Evolutionary conservation across 53 echinoderm and acorn worm species (phyloP).

Genomic region (Stichopus horrens): DNA sequence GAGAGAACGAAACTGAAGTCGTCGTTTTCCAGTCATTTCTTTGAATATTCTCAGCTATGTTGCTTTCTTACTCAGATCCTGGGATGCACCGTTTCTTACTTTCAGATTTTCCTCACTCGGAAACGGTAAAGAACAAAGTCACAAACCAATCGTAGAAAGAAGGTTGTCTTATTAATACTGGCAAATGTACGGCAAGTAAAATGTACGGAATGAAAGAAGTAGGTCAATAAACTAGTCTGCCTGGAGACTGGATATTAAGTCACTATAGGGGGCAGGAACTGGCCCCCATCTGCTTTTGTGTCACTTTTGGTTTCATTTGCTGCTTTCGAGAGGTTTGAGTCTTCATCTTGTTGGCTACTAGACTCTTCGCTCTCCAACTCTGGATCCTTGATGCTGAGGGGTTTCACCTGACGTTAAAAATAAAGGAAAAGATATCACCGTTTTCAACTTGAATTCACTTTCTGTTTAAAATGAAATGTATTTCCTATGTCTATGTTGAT

Average conservation of each 20-base stretch:
- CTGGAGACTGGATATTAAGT: neutral
- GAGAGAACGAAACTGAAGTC: no score
- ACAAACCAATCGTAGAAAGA: no score
- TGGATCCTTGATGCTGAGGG: neutral
- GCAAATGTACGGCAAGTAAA: constrained; percentile 19
- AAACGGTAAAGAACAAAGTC: no score
- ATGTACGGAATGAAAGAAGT: neutral
- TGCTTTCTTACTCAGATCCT: no score
- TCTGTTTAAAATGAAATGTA: neutral
- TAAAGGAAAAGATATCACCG: neutral
- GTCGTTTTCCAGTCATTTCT: no score
- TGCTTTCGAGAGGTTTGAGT: neutral
- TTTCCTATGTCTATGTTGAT: no score
- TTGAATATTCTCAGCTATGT: no score
- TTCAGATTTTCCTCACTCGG: no score
- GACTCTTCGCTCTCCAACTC: neutral
- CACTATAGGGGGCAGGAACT: constrained; percentile 11
- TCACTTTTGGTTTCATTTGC: neutral
- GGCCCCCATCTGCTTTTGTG: constrained; percentile 1
- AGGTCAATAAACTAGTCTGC: neutral
- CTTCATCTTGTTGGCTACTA: neutral
- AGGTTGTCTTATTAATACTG: neutral
- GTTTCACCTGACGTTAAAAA: neutral
- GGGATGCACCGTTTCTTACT: no score
- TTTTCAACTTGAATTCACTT: neutral